Evolutionary conservation across 1,140 invertebrate species (phyloP).

Genomic region (Platorchestia sp.): DNA sequence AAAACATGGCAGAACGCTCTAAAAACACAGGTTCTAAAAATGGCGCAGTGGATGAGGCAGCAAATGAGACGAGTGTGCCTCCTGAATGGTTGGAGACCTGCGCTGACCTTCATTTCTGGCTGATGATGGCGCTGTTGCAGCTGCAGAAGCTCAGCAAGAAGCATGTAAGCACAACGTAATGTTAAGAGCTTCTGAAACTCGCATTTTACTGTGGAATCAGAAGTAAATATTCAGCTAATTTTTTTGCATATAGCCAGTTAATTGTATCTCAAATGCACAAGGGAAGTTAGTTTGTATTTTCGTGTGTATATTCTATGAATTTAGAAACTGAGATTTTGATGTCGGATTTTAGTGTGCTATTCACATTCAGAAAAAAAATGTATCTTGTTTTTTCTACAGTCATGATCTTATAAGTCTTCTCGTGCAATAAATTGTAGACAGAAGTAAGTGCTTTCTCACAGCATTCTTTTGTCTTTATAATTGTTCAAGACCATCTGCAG

Average conservation of each 20-base stretch:
- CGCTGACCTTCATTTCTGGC: slow-evolving; percentile 19
- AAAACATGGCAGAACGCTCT: not conserved
- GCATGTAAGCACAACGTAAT: not conserved
- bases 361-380: not conserved
- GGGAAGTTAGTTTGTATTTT: not conserved
- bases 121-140: not conserved
- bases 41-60: not conserved
- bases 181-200: not conserved
- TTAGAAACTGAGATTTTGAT: not conserved
- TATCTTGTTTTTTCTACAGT: too few species aligned
- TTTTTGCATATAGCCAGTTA: too few species aligned
- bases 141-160: not conserved
- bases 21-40: not conserved
- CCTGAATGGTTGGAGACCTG: not conserved
- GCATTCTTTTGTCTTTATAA: too few species aligned
- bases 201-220: not conserved
- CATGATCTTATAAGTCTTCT: too few species aligned
- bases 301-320: not conserved
- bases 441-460: too few species aligned
- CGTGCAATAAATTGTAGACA: too few species aligned
- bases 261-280: not conserved
- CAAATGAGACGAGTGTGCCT: not conserved
- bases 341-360: not conserved
- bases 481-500: too few species aligned
- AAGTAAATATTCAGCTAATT: not conserved